A percentile compares a stretch with the other conserved stretches of the same genome.
These are phyloP conservation scores for Doris montereyensis DNA, from an alignment of 2,888 invertebrate genomes.

Conservation along the genomic window DNA sequence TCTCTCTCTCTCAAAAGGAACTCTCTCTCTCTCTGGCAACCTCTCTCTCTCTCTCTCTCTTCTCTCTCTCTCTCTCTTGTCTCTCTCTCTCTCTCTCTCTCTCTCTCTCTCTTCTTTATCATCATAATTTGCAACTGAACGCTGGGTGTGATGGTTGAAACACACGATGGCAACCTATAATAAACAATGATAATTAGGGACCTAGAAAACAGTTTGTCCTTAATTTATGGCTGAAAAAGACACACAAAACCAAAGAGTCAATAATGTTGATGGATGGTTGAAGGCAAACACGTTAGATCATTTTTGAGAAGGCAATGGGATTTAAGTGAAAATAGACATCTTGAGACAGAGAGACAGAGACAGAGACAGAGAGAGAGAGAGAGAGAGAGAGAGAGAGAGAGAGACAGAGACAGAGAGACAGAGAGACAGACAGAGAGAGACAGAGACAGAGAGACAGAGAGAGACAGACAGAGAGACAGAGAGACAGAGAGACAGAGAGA, in stretches of 20 bases:
- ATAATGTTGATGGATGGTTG: too few relatives aligned
- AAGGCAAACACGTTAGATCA: too few relatives aligned
- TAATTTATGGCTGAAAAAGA: too few relatives aligned
- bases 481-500: not conserved
- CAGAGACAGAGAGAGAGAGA: conserved; percentile 13
- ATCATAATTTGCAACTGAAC: too few relatives aligned
- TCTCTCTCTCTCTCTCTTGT: not conserved
- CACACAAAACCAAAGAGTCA: too few relatives aligned
- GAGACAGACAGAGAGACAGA: not conserved
- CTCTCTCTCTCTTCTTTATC: too few relatives aligned
- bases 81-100: too few relatives aligned
- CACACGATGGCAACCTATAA: too few relatives aligned
- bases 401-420: not conserved
- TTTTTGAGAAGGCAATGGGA: too few relatives aligned
- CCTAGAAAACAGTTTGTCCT: too few relatives aligned
- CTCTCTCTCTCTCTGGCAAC: not conserved
- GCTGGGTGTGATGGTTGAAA: too few relatives aligned
- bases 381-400: not conserved
- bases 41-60: not conserved
- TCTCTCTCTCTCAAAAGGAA: not conserved
- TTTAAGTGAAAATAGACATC: not conserved
- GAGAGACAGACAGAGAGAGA: not conserved
- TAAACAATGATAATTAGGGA: too few relatives aligned
- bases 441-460: not conserved
- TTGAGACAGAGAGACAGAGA: not conserved